These are phyloP conservation scores for Poecilia gillii DNA, from an alignment of 2,797 vertebrate genomes.

Conservation along the genomic window DNA sequence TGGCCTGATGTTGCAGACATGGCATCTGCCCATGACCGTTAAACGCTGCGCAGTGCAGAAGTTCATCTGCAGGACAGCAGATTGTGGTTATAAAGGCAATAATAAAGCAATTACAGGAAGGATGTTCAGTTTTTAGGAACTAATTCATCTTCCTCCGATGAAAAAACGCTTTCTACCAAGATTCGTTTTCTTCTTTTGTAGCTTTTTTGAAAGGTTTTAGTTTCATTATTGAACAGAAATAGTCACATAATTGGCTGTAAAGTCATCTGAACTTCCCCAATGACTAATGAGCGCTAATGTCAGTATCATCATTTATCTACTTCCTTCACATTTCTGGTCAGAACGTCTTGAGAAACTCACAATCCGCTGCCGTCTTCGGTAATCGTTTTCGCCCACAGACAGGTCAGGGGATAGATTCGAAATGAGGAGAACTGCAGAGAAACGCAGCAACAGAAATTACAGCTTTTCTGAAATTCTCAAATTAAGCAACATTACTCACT, in stretches of 20 bases:
- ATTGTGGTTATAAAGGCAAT: not conserved
- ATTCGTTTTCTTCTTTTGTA: not conserved
- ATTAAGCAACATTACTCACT: not conserved
- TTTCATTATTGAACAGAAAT: not conserved
- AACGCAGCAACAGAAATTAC: not conserved
- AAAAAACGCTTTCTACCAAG: not conserved
- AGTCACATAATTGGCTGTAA: not conserved
- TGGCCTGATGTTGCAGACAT: not conserved
- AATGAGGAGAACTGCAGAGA: constrained; percentile 90
- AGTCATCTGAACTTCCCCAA: not conserved
- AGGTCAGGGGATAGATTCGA: constrained; percentile 89
- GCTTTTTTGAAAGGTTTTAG: not conserved
- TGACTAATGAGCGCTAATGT: not conserved
- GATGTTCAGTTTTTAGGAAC: not conserved
- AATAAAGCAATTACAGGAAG: not conserved
- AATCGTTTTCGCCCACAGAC: constrained; percentile 92
- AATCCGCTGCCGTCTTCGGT: constrained; percentile 85
- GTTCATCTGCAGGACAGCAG: not conserved
- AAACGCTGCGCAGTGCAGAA: not conserved
- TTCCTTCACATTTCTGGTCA: constrained; percentile 1
- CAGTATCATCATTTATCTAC: too few species aligned
- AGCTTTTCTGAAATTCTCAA: not conserved
- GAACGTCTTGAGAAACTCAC: constrained; percentile 81
- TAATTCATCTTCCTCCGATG: not conserved
- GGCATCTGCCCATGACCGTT: not conserved